Evolutionary conservation across 2,113 vertebrate species (phyloP), one percentile per base, ranked within the genome.

Genomic region (Crocuta crocuta): DNA sequence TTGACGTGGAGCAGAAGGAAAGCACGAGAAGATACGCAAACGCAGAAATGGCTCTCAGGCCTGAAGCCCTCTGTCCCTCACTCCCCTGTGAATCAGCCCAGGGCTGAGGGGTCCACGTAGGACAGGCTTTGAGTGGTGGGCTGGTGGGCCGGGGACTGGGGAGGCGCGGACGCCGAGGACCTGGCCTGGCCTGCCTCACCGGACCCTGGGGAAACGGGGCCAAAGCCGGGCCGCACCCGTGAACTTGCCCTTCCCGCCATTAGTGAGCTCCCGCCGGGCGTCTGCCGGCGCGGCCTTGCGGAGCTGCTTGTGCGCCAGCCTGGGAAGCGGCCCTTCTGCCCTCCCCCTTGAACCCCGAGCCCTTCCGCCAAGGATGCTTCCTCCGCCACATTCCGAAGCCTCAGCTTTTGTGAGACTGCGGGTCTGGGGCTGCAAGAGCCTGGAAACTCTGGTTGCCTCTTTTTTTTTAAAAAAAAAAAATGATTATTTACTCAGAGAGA

Each of bases 201-300:
- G 0, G 82, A 23, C 21, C 76, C 8, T 7, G 2, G 4, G 23
- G n/a, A 23, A 50, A 4, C 61, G 28, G 33, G n/a, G 23, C 45
- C 85, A 50, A 2, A 35, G 31, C 33, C 2, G 1, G 2, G 3
- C 4, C 2, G 10, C 6, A 2, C 63, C 85, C 6, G 4, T 33
- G 87, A 68, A 63, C 39, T 23, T n/a, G 23, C 26, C 24, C 89
- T 79, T 15, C 16, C 53, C 7, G 35, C 2, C 23, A 0, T 7
- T 2, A 31, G 16, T 4, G 0, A 3, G 7, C 39, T 5, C 7
- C 35, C 48, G 2, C 4, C 11, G 0, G 21, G 63, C n/a, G 7
- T 65, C 39, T 39, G 68, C 26, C 11, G 19, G 1, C 1, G 5
- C 61, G 31, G 31, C 11, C 26, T 31, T 15, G 1, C n/a, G 55